These are phyloP conservation scores for Ceratina australensis DNA, from an alignment of 1,140 invertebrate species.

Conservation along the genomic window DNA sequence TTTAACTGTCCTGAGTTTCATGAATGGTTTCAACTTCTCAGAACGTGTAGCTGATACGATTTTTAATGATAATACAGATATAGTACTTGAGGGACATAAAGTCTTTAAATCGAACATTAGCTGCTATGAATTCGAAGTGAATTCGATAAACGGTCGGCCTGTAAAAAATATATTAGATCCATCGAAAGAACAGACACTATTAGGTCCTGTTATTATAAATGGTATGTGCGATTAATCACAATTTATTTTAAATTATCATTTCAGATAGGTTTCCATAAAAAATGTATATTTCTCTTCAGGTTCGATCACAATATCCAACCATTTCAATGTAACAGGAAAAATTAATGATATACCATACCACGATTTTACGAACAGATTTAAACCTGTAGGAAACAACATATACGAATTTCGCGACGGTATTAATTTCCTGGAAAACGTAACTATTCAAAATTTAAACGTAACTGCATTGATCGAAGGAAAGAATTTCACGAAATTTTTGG, in stretches of 20 bases:
- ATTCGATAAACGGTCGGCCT: conserved; percentile 60
- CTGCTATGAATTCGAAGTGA: conserved; percentile 41
- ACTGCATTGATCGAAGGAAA: conserved; percentile 56
- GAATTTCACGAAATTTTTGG: conserved; percentile 47
- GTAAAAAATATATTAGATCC: conserved; percentile 58
- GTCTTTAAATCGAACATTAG: conserved; percentile 43
- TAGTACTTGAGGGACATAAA: conserved; percentile 57
- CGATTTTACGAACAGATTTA: conserved; percentile 47
- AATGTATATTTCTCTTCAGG: conserved; percentile 56
- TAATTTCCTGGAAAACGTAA: conserved; percentile 38
- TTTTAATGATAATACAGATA: conserved; percentile 56
- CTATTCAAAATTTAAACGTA: conserved; percentile 53
- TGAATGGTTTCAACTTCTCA: conserved; percentile 66
- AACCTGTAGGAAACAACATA: conserved; percentile 34
- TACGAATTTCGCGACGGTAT: conserved; percentile 58
- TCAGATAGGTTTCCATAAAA: too few species aligned
- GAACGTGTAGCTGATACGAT: conserved; percentile 58
- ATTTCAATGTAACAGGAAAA: conserved; percentile 58
- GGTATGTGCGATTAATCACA: conserved; percentile 42
- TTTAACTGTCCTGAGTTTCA: conserved; percentile 51
- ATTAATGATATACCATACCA: conserved; percentile 57
- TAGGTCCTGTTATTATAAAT: conserved; percentile 61
- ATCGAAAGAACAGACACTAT: conserved; percentile 58
- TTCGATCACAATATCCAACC: conserved; percentile 38
- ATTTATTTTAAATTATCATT: not conserved